Evolutionary conservation across 2,113 vertebrate species (phyloP).

Genomic region (Sarotherodon lohbergeri): DNA sequence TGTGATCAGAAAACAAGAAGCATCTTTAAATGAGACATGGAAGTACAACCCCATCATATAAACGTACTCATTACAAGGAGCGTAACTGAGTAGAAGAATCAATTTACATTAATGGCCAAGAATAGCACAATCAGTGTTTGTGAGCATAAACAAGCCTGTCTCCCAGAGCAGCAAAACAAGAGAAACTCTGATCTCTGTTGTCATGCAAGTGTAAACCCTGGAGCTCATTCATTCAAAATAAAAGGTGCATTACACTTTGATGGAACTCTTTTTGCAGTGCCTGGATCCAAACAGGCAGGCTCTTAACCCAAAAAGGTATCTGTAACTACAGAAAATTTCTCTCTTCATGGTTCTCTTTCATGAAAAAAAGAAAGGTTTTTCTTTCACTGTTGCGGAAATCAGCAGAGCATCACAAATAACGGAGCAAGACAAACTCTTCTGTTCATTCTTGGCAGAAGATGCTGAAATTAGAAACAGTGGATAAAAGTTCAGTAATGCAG

Average conservation of each 20-base stretch:
- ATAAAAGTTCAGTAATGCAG: not conserved
- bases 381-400: not conserved
- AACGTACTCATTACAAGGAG: conserved; percentile 13
- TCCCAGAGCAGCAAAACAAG: conserved; percentile 18
- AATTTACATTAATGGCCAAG: conserved; percentile 23
- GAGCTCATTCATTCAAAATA: conserved; percentile 32
- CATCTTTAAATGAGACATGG: not conserved
- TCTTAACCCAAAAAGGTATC: conserved; percentile 6
- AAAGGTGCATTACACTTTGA: conserved; percentile 9
- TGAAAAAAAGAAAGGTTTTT: not conserved
- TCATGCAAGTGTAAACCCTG: conserved; percentile 32
- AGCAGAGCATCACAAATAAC: not conserved
- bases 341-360: not conserved
- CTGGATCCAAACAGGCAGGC: not conserved
- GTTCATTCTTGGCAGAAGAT: not conserved
- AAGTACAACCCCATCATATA: not conserved
- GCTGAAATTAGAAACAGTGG: not conserved
- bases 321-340: not conserved
- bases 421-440: not conserved
- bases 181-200: conserved; percentile 21
- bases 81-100: conserved; percentile 15
- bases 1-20: not conserved
- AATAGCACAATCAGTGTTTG: conserved; percentile 33
- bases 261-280: conserved; percentile 1
- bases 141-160: conserved; percentile 9